These are phyloP conservation scores for Mobula birostris DNA, from an alignment of 2,113 vertebrate species.

Conservation along the genomic window DNA sequence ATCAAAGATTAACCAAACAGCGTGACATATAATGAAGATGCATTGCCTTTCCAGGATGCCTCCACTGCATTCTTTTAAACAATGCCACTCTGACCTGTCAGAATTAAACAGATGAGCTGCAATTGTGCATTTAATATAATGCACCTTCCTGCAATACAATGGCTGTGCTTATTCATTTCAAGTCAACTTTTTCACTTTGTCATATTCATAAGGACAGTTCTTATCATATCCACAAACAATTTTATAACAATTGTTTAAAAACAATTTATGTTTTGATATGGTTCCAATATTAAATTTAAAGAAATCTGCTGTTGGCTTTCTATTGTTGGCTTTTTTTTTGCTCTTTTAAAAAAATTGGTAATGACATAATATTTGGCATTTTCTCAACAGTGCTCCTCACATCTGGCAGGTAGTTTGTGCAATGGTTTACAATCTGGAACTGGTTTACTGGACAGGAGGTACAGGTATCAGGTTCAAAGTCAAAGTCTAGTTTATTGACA, in stretches of 20 bases:
- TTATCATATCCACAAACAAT: neutral
- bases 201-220: neutral
- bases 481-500: too few relatives aligned
- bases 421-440: neutral
- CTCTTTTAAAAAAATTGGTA: neutral
- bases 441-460: neutral
- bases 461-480: neutral
- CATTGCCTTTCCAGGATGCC: neutral
- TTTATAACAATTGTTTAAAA: neutral
- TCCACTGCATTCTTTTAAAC: neutral
- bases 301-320: neutral
- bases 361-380: neutral
- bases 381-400: neutral
- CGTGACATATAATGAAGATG: neutral
- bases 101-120: neutral
- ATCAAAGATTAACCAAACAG: slow-evolving; percentile 8
- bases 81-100: neutral
- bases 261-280: too few relatives aligned
- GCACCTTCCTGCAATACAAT: neutral
- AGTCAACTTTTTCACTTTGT: neutral
- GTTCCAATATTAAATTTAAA: neutral
- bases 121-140: neutral
- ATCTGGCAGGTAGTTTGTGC: neutral
- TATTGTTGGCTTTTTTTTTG: neutral
- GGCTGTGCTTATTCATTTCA: neutral